phyloP scores from a whole-genome alignment of 2,888 invertebrate genomes.

The Sphecodes monilicornis region DNA sequence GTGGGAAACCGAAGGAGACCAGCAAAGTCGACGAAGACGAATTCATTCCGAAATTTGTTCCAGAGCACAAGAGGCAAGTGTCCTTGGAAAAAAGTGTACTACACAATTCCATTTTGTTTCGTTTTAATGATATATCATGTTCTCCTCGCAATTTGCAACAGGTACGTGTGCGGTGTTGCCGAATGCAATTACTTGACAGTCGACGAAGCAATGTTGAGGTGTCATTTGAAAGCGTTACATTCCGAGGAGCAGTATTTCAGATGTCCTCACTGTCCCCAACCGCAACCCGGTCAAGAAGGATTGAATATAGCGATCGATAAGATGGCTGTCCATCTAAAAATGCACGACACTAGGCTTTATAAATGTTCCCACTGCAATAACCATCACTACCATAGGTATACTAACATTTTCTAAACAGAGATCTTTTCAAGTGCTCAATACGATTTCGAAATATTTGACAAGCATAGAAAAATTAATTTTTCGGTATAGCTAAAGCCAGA shows the following conservation, averaged over 20 bases:
- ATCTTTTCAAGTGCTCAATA: not conserved
- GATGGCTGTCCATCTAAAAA: conserved; percentile 90
- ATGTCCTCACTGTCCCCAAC: conserved; percentile 90
- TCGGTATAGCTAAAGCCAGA: no score
- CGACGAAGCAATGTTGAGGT: conserved; percentile 89
- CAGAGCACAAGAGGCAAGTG: conserved; percentile 80
- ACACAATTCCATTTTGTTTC: not conserved
- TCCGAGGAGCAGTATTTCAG: conserved; percentile 86
- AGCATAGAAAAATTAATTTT: not conserved
- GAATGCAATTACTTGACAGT: conserved; percentile 90
- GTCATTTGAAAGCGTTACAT: conserved; percentile 91
- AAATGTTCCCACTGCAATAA: conserved; percentile 90
- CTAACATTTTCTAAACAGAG: conserved; percentile 7
- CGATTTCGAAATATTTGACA: conserved; percentile 24
- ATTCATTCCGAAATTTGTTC: conserved; percentile 80
- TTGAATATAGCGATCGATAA: conserved; percentile 86
- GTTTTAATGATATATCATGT: conserved; percentile 72
- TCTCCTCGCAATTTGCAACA: conserved; percentile 70
- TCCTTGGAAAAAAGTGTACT: not conserved
- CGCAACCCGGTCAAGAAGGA: conserved; percentile 85
- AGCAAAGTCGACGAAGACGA: conserved; percentile 68
- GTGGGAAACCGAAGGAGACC: conserved; percentile 75
- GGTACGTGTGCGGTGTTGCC: conserved; percentile 90
- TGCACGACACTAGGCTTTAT: conserved; percentile 90
- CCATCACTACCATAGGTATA: conserved; percentile 87